A percentile compares a stretch with the other conserved stretches of the same genome.
Conservation (phyloP, 2,113 vertebrate genomes). For the Engystomops pustulosus region DNA sequence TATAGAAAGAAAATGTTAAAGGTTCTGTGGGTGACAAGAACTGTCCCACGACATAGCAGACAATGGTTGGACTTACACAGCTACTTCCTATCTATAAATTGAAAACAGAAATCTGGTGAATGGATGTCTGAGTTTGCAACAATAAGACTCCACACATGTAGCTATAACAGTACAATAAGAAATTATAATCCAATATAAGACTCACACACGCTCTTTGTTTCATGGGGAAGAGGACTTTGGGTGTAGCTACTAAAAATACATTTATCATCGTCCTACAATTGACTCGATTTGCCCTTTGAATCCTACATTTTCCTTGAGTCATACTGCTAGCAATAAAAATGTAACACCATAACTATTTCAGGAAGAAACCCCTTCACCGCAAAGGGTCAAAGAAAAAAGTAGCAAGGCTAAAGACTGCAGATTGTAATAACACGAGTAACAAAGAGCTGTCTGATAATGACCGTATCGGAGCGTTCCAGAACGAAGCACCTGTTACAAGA, state of each 20-base stretch:
- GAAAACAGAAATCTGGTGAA: background rate
- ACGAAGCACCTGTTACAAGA: conserved; percentile 57
- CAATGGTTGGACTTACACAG: background rate
- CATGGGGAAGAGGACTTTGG: background rate
- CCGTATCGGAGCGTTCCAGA: conserved; percentile 33
- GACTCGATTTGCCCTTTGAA: conserved; percentile 15
- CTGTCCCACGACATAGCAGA: background rate
- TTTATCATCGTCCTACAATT: conserved; percentile 39
- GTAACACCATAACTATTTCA: conserved; percentile 24
- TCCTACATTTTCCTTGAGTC: conserved; percentile 26
- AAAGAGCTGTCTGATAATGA: conserved; percentile 50
- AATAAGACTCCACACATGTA: background rate
- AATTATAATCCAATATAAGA: background rate
- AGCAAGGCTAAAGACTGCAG: conserved; percentile 37
- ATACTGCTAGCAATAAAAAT: conserved; percentile 40
- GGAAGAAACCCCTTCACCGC: conserved; percentile 51
- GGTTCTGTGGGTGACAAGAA: background rate
- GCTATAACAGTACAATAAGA: background rate
- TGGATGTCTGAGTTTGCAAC: background rate
- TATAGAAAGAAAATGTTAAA: background rate
- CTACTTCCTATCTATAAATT: background rate
- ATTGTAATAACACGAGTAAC: conserved; percentile 55
- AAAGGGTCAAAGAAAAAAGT: conserved; percentile 44
- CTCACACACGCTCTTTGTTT: conserved; percentile 23
- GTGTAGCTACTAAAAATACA: conserved; percentile 41